These are phyloP conservation scores for Seira musarum DNA, from an alignment of 2,888 invertebrate species.

Conservation along the genomic window DNA sequence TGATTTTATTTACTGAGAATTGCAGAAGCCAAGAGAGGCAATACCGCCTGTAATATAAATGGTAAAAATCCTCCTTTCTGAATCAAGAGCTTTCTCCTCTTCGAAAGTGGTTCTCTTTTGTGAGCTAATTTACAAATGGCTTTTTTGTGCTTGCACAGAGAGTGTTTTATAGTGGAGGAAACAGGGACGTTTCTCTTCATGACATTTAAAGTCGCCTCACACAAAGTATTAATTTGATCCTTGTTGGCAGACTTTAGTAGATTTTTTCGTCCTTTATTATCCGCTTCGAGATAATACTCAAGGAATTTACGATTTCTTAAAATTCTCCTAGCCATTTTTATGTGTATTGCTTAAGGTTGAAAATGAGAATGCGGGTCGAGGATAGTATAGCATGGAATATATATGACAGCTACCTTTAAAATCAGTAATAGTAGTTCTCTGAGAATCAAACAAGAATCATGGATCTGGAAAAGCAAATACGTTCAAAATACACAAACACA, in stretches of 20 bases:
- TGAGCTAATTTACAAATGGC: background rate
- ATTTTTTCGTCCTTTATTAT: background rate
- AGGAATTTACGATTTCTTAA: background rate
- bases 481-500: background rate
- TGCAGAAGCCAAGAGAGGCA: background rate
- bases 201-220: background rate
- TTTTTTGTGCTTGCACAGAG: background rate
- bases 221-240: background rate
- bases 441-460: no score
- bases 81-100: background rate
- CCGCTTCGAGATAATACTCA: background rate
- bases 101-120: background rate
- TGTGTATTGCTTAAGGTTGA: no score
- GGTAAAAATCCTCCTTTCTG: constrained; percentile 31
- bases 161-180: background rate
- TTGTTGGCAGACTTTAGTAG: background rate
- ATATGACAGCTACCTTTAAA: no score
- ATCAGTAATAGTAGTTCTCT: no score
- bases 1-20: no score
- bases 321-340: background rate
- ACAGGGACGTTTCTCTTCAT: constrained; percentile 16
- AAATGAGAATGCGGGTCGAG: no score
- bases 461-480: no score
- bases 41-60: constrained; percentile 14
- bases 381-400: no score